Base-by-base conservation (phyloP, 2,113 vertebrate genomes). In the Carassius carassius region DNA sequence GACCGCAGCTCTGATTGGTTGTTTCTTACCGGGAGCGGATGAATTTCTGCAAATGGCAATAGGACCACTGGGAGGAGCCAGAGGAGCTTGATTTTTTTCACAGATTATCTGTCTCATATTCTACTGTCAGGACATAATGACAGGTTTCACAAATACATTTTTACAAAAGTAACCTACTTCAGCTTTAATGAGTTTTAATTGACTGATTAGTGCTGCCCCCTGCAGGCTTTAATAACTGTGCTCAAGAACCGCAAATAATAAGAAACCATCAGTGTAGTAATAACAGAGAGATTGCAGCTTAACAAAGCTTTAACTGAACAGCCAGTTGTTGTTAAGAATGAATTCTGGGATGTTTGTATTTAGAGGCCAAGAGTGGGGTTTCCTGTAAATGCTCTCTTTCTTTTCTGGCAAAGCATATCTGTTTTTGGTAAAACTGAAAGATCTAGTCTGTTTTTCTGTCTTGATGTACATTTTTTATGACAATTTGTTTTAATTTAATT, bases 111-210 rank as follows among this genome's bases (percentile, higher is more conserved):
- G n/a, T n/a, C n/a, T n/a, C n/a, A n/a, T n/a, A n/a, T n/a, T n/a
- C n/a, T n/a, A n/a, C n/a, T n/a, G n/a, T n/a, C n/a, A n/a, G n/a
- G n/a, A n/a, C n/a, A n/a, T n/a, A n/a, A n/a, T n/a, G n/a, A n/a
- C n/a, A n/a, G n/a, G n/a, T n/a, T n/a, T n/a, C n/a, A n/a, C n/a
- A n/a, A n/a, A n/a, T n/a, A n/a, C n/a, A n/a, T n/a, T n/a, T n/a
- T n/a, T n/a, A n/a, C n/a, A n/a, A n/a, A n/a, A n/a, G n/a, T n/a
- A n/a, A n/a, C n/a, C n/a, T n/a, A n/a, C n/a, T n/a, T n/a, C n/a
- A n/a, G n/a, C n/a, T n/a, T n/a, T n/a, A 65, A 80, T 65, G 14
- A 44, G 41, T 60, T 21, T 47, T 80, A 65, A 80, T 65, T 80
- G 60, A 65, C 58, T 80, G 41, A 80, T 47, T 60, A 44, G 60